Conservation (phyloP, 2,113 vertebrate species). For the Phylloscopus whistleri region DNA sequence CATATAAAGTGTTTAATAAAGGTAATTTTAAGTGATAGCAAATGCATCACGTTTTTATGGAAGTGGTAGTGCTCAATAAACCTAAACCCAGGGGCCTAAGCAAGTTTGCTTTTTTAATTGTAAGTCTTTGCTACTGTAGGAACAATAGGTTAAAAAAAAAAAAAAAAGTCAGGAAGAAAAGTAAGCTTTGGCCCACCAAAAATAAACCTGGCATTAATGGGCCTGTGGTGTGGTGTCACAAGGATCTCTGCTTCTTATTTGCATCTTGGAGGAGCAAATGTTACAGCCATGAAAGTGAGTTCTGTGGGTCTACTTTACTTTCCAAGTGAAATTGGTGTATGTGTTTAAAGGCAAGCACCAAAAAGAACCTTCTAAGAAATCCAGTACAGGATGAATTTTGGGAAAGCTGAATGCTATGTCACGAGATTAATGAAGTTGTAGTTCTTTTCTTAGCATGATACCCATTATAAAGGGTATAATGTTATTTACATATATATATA, state of each 20-base stretch:
- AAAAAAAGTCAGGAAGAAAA: neutral
- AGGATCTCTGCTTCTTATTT: neutral
- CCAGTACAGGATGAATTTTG: neutral
- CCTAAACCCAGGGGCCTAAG: neutral
- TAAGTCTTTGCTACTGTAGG: neutral
- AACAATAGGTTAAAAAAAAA: neutral
- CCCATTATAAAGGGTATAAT: neutral
- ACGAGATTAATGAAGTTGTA: neutral
- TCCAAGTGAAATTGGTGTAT: neutral
- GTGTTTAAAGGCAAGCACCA: neutral
- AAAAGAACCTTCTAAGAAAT: neutral
- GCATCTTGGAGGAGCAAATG: accelerated
- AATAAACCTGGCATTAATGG: neutral
- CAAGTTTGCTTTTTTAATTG: neutral
- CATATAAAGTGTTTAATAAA: neutral
- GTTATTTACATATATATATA: too few relatives aligned
- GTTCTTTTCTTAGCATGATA: neutral
- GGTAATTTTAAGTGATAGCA: neutral
- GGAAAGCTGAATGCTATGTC: neutral
- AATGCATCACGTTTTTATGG: neutral
- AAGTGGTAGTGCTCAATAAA: neutral
- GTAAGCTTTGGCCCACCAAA: neutral
- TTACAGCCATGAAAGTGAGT: neutral
- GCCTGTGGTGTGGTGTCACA: neutral
- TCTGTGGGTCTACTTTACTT: neutral